Conservation (phyloP, 2,113 vertebrate species). For the Melanotaenia duboulayi region DNA sequence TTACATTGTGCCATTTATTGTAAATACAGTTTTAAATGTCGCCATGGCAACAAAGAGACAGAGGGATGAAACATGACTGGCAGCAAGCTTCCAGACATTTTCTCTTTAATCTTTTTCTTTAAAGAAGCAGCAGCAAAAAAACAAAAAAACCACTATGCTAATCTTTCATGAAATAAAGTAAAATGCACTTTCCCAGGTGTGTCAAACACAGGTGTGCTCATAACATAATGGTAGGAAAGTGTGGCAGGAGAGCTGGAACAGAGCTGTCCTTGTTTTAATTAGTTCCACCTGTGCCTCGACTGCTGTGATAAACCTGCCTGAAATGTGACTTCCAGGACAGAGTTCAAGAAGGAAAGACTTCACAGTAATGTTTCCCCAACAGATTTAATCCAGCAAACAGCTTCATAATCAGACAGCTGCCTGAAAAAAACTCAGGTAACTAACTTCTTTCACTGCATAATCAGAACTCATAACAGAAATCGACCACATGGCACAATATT, state of each 20-base stretch:
- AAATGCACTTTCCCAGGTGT: too few species aligned
- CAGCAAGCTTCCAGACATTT: too few species aligned
- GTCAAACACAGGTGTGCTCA: background rate
- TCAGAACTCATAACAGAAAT: background rate
- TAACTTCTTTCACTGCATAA: too few species aligned
- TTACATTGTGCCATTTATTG: background rate
- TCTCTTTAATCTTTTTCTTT: background rate
- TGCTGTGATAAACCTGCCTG: background rate
- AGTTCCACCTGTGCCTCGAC: background rate
- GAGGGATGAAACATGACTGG: background rate
- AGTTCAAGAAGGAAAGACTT: background rate
- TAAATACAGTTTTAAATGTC: constrained; percentile 18
- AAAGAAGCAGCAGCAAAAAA: too few species aligned
- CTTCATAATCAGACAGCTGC: background rate
- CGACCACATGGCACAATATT: background rate
- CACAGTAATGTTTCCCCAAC: background rate
- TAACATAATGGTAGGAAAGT: background rate
- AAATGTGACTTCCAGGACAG: background rate
- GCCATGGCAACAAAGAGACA: constrained; percentile 25
- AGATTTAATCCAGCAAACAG: background rate
- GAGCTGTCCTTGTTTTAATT: background rate
- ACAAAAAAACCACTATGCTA: too few species aligned
- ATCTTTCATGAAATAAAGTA: background rate
- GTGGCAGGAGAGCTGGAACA: background rate
- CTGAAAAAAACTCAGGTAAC: too few species aligned